phyloP scores from a whole-genome alignment of 2,888 invertebrate species.

The Leucoma salicis region DNA sequence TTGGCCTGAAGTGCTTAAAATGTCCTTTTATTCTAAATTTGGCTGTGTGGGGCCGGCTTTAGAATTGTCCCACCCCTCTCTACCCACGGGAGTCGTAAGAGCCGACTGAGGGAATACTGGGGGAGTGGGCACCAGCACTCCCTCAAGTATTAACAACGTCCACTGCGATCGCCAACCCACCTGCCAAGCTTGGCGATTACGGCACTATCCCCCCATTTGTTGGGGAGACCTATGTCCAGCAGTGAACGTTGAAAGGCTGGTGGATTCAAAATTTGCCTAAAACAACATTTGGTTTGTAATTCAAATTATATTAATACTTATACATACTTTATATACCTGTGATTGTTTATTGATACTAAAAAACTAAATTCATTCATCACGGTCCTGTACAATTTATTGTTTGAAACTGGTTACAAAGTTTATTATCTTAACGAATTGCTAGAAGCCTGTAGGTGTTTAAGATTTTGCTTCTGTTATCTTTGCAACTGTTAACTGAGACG shows the following conservation, averaged over 20 bases:
- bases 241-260: no score
- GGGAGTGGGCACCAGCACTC: no score
- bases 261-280: background rate
- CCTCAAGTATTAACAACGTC: no score
- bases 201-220: no score
- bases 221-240: background rate
- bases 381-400: conserved; percentile 26
- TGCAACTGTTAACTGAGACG: conserved; percentile 13
- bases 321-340: no score
- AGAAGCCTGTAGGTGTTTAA: conserved; percentile 26
- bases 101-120: no score
- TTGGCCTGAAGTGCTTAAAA: no score
- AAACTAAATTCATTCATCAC: conserved; percentile 10
- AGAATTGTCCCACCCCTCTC: no score
- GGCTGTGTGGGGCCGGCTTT: no score
- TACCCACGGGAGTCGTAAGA: no score
- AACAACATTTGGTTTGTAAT: background rate
- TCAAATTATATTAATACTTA: background rate
- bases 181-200: background rate
- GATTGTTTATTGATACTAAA: background rate
- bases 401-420: conserved; percentile 22
- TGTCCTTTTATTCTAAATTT: no score
- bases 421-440: conserved; percentile 24
- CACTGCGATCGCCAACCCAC: no score
- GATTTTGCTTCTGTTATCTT: conserved; percentile 26